Evolutionary conservation across 1,140 invertebrate genomes (phyloP), one percentile per base, ranked within the genome.

Genomic region (Globodera ellingtonae): DNA sequence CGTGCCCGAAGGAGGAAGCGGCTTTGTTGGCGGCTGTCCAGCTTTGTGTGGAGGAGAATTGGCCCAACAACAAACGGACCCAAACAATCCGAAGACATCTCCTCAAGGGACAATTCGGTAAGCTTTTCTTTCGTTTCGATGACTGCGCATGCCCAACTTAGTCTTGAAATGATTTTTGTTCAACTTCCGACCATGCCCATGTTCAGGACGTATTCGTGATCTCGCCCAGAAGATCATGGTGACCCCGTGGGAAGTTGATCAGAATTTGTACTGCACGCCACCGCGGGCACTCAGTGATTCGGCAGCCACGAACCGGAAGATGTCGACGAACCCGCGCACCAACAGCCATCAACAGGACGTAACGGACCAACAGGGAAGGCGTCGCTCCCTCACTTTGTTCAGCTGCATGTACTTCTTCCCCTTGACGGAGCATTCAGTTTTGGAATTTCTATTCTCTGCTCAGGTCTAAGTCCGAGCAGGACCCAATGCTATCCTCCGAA

Each of bases 1-100:
- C 92, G 4, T 93, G 93, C 86, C 92, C 92, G 70, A 93, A 93
- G 86, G 93, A 93, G 79, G 93, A 93, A 83, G 93, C 92, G 5
- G 92, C 93, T 0, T 91, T 92, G 8, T 87, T 93, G 71, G 93
- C 93, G 13, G 92, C 92, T 44, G 92, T 93, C 65, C 93, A 93
- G 85, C 90, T 93, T 3, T 91, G 93, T 47, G 91, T 93, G 52
- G 92, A 93, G 83, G 92, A 93, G 85, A 91, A 91, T 15, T 93
- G 92, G 92, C 92, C 92, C 1, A 87, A 85, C 15, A 88, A 89
- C 62, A 86, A 88, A 73, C 82, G 84, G 18, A 86, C 89, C n/a
- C 86, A 87, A 79, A 89, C 90, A 44, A 90, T 87, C 46, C 81
- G 86, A 69, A 72, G 83, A 52, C 84, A 89, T 82, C 74, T 89